A percentile compares a stretch with the other conserved stretches of the same genome.
Evolutionary conservation across 2,797 vertebrate species (phyloP).

Genomic region (Falco berigora): DNA sequence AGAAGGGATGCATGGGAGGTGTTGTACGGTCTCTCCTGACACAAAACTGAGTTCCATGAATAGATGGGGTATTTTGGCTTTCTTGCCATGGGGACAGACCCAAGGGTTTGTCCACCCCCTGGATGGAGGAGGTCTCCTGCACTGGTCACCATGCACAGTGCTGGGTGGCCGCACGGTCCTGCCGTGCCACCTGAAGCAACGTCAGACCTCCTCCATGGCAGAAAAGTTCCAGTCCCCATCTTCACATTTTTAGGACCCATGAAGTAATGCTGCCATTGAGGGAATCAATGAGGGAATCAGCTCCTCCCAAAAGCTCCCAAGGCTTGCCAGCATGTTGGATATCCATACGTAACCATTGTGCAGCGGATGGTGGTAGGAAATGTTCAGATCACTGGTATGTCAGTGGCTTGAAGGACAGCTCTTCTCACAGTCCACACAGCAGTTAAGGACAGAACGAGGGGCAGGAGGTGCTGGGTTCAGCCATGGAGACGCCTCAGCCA

Average conservation of each 20-base stretch:
- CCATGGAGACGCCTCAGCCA: not conserved
- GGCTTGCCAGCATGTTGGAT: not conserved
- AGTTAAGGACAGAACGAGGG: not conserved
- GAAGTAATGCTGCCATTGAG: not conserved
- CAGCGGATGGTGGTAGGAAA: not conserved
- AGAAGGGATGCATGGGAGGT: not conserved
- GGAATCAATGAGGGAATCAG: not conserved
- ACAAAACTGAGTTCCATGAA: not conserved
- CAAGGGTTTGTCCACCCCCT: not conserved
- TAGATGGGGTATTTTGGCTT: not conserved
- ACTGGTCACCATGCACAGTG: fast-evolving
- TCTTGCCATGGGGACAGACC: not conserved
- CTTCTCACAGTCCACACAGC: not conserved
- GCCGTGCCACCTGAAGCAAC: not conserved
- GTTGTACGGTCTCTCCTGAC: not conserved
- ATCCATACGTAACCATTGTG: not conserved
- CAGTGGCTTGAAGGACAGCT: fast-evolving
- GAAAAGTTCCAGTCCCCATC: not conserved
- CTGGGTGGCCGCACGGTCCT: not conserved
- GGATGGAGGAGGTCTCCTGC: not conserved
- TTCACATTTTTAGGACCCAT: not conserved
- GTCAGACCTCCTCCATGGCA: not conserved
- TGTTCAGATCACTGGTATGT: not conserved
- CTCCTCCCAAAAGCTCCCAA: not conserved
- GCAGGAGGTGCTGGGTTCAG: not conserved